Evolutionary conservation across 2,888 invertebrate species (phyloP), one percentile per base, ranked within the genome.

Genomic region (Crematogaster levior): DNA sequence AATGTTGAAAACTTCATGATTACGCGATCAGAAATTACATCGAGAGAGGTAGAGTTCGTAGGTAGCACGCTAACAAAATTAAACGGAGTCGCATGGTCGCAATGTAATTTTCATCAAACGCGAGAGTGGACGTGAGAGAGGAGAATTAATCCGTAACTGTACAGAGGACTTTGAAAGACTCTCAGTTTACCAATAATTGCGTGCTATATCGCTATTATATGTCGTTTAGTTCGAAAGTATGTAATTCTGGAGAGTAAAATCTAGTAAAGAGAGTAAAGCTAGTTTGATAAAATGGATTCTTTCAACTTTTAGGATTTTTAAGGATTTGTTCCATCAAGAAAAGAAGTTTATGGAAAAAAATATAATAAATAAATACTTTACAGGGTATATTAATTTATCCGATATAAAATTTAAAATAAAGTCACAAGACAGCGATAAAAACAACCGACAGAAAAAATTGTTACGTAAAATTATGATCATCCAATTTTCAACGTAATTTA

Each of bases 31-130:
- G 65, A 21, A 34, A 46, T 48, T 63, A 63, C 51, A 37, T 9
- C 18, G 48, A 37, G 27, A 51, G 63, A 37, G n/a, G 53, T 7
- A 58, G 65, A 65, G 51, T 75, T 75, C 21, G 37, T n/a, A 40
- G 53, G 30, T 77, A 77, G 27, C 51, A 37, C 56, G 56, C 68
- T 79, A 79, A 79, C 43, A 43, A 68, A 79, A 79, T 79, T 79
- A 79, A 79, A 79, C 43, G 65, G 53, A 65, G 53, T 75, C 51
- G 34, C 43, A 68, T 68, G 68, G 66, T 68, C 56, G 56, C 53
- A 56, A 77, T 77, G 56, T 43, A 34, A 79, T 68, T 68, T 56
- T 68, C 68, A 30, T 77, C 30, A 24, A 30, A 56, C 30, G 30
- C 34, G 77, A 77, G 53, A 65, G 37, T 27, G 24, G 21, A 43